Evolutionary conservation across 2,888 invertebrate species (phyloP), one percentile per base, ranked within the genome.

Genomic region (Drosophila greeni): DNA sequence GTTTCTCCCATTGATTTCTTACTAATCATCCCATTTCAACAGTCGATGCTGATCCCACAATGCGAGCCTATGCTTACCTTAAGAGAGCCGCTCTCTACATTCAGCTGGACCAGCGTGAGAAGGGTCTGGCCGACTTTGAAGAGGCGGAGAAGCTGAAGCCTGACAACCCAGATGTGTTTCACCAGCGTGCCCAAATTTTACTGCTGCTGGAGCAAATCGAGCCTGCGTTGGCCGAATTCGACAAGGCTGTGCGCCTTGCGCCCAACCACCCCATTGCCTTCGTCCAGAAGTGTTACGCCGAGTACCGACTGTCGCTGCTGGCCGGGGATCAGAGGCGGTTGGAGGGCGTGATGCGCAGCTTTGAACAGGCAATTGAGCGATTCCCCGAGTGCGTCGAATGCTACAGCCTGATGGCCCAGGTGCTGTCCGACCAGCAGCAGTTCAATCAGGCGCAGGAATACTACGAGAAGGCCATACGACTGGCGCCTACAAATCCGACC

Each of bases 281-380:
- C 76, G 95, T 96, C 54, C 98, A 98, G 88, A 97, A 96, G 88
- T 95, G 95, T 85, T 97, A 96, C 89, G 94, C 94, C 34, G 95
- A 96, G 86, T 97, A 96, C 86, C 92, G 95, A 76, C 90, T 92
- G 84, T 93, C 94, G 29, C 90, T 92, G 66, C 85, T 91, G 48
- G 90, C 91, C 47, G 91, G 91, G 80, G 92, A 94, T 86, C 89
- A 91, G 62, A 90, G 90, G 71, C 90, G 92, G 45, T 86, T 95
- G 52, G 90, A 92, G 77, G 90, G 91, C 77, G 93, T 94, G 1
- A 91, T 95, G 86, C 89, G 91, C 68, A 92, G 93, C 70, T 97
- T 97, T 88, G 92, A 95, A 83, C 90, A 91, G 66, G 92, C 95
- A 18, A 90, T 95, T 29, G 92, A 94, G 58, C 93, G 92, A 84